phyloP scores from a whole-genome alignment of 2,888 invertebrate genomes.

The Philaethria dido region DNA sequence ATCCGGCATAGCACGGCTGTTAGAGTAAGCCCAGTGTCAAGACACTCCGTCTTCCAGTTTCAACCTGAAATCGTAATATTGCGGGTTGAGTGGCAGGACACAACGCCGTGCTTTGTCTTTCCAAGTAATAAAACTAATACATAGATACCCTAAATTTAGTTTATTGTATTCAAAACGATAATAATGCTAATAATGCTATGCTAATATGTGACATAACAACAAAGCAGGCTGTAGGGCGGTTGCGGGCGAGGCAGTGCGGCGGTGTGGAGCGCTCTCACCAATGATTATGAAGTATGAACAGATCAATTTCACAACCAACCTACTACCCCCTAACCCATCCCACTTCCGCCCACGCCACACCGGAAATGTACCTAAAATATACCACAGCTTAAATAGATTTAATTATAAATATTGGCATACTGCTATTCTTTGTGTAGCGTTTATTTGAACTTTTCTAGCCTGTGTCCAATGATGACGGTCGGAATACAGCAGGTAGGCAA shows the following conservation, averaged over 20 bases:
- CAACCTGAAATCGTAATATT: too few relatives aligned
- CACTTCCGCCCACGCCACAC: not conserved
- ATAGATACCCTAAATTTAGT: too few relatives aligned
- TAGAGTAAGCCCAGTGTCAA: too few relatives aligned
- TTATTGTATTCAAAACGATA: too few relatives aligned
- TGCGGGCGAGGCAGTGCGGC: constrained; percentile 18
- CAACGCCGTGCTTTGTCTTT: too few relatives aligned
- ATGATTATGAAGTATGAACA: constrained; percentile 69
- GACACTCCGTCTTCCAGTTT: too few relatives aligned
- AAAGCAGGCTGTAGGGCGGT: too few relatives aligned
- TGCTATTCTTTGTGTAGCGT: not conserved
- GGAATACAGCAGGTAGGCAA: constrained; percentile 40
- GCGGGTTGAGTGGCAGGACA: too few relatives aligned
- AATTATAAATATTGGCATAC: not conserved
- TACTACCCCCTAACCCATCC: constrained; percentile 39
- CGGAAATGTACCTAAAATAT: constrained; percentile 11
- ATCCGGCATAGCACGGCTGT: too few relatives aligned
- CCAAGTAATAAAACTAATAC: too few relatives aligned
- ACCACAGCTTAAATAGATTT: constrained; percentile 37
- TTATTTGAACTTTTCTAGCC: constrained; percentile 20
- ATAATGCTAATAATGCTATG: not conserved
- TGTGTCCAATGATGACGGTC: constrained; percentile 8
- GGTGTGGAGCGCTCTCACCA: constrained; percentile 55
- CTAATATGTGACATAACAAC: too few relatives aligned
- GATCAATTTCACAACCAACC: constrained; percentile 69